These are phyloP conservation scores for Acanthosepion lycidas DNA, from an alignment of 2,888 invertebrate genomes.

Conservation along the genomic window DNA sequence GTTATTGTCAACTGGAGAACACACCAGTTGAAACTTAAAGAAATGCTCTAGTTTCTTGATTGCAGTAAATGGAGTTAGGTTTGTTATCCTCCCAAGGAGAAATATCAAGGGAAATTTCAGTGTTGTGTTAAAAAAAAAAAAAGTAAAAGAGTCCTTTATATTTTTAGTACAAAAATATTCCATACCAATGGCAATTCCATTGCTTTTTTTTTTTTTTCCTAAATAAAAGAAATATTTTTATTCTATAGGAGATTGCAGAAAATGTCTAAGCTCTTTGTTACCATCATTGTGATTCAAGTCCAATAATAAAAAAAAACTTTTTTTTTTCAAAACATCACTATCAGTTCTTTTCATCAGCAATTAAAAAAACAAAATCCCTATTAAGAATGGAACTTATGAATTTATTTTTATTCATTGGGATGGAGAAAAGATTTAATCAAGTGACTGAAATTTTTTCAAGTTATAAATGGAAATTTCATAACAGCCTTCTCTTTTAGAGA, in stretches of 20 bases:
- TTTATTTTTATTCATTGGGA: neutral
- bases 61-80: neutral
- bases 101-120: neutral
- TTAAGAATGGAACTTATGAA: neutral
- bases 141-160: neutral
- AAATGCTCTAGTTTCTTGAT: neutral
- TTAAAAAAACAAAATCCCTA: neutral
- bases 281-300: neutral
- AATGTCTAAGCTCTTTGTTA: neutral
- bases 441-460: neutral
- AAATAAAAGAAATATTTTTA: constrained; percentile 33
- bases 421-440: neutral
- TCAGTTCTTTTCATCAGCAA: neutral
- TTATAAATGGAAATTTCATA: neutral
- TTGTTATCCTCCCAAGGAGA: neutral
- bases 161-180: neutral
- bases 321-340: neutral
- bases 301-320: neutral
- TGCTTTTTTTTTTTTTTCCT: neutral
- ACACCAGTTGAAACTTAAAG: no score
- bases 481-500: neutral
- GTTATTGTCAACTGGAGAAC: neutral
- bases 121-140: neutral
- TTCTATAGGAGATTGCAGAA: neutral
- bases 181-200: neutral